Evolutionary conservation across 2,113 vertebrate genomes (phyloP).

Genomic region (Meriones unguiculatus): DNA sequence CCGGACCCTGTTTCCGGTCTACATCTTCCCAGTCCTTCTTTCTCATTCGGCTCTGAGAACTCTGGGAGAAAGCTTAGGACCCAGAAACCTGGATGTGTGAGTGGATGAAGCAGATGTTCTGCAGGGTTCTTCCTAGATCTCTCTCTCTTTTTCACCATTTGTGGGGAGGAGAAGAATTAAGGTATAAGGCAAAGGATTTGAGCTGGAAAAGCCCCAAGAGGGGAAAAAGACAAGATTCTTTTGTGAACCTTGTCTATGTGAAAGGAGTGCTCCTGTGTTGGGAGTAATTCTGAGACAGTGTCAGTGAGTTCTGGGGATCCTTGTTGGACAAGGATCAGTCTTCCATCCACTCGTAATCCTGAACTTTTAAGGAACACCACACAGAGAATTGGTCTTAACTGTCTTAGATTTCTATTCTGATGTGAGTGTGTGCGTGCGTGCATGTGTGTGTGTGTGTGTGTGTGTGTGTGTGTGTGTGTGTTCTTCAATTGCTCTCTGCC

Average conservation of each 20-base stretch:
- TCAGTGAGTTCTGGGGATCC: background rate
- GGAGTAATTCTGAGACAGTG: background rate
- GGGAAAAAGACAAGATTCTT: background rate
- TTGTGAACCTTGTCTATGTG: background rate
- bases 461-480: background rate
- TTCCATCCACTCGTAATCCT: background rate
- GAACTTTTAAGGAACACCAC: background rate
- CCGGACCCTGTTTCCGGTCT: background rate
- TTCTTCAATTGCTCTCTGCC: background rate
- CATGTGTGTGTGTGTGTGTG: background rate
- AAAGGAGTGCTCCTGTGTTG: background rate
- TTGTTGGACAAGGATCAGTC: background rate
- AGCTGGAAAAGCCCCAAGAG: background rate
- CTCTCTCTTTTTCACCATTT: background rate
- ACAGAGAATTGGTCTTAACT: background rate
- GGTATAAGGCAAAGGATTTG: background rate
- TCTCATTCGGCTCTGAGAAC: background rate
- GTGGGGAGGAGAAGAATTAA: background rate
- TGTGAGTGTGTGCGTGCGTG: background rate
- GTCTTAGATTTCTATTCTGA: background rate
- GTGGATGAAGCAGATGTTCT: background rate
- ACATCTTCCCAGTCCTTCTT: background rate
- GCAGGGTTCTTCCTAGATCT: background rate
- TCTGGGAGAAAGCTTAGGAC: background rate
- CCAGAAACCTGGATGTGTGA: accelerated